These are phyloP conservation scores for Ophthalmolycus amberensis DNA, from an alignment of 2,113 vertebrate species.

Conservation along the genomic window DNA sequence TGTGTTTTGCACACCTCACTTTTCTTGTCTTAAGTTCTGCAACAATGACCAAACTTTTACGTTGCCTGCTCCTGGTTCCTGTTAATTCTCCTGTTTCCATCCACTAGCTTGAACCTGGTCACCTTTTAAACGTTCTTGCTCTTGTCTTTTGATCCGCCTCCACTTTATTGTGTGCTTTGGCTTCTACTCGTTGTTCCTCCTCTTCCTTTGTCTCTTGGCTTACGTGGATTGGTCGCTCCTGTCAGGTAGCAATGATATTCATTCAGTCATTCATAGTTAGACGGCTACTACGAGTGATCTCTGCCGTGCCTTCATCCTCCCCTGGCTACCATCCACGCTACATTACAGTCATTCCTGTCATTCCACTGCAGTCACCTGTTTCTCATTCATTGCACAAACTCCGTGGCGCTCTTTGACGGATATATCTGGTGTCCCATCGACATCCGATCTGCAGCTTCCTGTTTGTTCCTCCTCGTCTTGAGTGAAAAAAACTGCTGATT, in stretches of 20 bases:
- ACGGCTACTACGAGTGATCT: neutral
- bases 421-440: slow-evolving; percentile 15
- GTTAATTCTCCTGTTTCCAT: no score
- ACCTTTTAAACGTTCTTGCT: neutral
- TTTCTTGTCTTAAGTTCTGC: no score
- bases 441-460: slow-evolving; percentile 33
- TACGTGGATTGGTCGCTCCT: neutral
- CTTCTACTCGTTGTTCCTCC: neutral
- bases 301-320: no score
- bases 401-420: neutral
- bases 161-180: neutral
- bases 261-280: neutral
- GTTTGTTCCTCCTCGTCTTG: slow-evolving; percentile 12
- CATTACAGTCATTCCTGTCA: neutral
- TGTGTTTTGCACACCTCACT: neutral
- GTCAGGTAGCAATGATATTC: neutral
- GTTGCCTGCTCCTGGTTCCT: no score
- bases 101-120: neutral
- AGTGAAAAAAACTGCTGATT: neutral
- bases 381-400: neutral
- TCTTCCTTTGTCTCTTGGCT: neutral
- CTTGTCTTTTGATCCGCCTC: neutral
- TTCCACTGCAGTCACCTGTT: slow-evolving; percentile 9
- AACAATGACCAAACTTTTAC: no score
- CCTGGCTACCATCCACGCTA: neutral